Evolutionary conservation across 2,797 vertebrate species (phyloP), one percentile per base, ranked within the genome.

Genomic region (Lacerta viridis): DNA sequence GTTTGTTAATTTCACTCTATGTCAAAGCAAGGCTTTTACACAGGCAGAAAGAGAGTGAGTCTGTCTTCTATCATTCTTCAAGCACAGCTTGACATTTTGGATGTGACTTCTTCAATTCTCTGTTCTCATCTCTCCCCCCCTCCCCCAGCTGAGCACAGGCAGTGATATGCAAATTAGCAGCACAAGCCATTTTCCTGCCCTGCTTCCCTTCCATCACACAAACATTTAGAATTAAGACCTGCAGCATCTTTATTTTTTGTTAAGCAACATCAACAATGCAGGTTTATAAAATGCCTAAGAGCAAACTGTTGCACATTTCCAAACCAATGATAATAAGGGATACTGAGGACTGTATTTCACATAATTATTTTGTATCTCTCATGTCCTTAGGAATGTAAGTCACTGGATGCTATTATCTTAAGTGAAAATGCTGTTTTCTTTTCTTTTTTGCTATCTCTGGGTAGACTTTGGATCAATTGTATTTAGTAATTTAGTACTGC

Each of bases 21-120:
- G 9, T 64, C 50, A 3, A 29, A 72, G 50, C n/a, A 2, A 23
- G 86, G 89, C 66, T 55, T 69, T 80, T 84, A 33, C 68, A 61
- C 39, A 75, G 61, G 1, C 39, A 64, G 83, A 64, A 3, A 41
- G 23, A 33, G 68, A 88, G 68, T 29, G 79, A 86, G 46, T 43
- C 43, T 74, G 79, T 93, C 72, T 94, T 92, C 93, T 91, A 87
- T 95, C 95, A 92, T 93, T 93, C 92, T 92, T 94, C 91, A 86
- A 94, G 92, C 91, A 88, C 91, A 92, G 89, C 92, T 95, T 96
- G 96, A 94, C 95, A 95, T 96, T 96, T 95, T 88, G 93, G 91
- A 94, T 95, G 91, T 86, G 89, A 93, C 94, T 76, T 89, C 85
- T 96, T 94, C 89, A 89, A 90, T 95, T 92, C 86, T 92, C 89